phyloP scores from a whole-genome alignment of 2,797 vertebrate genomes.

The Centroberyx gerrardi region DNA sequence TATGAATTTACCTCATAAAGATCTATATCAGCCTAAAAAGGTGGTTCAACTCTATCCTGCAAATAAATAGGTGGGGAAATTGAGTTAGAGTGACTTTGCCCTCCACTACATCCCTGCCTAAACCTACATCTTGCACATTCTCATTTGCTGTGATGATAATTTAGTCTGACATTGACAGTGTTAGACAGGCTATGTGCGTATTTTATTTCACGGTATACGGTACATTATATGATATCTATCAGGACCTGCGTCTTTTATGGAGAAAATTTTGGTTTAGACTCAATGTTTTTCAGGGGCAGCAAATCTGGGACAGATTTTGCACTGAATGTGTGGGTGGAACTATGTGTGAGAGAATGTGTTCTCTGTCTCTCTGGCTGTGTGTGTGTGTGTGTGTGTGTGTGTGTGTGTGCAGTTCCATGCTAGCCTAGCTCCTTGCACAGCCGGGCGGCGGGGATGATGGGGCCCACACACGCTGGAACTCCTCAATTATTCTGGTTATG shows the following conservation, averaged over 20 bases:
- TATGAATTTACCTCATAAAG: too few species aligned
- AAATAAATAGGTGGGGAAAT: conserved; percentile 1
- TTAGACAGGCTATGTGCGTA: conserved; percentile 22
- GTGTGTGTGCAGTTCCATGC: conserved; percentile 46
- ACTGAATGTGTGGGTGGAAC: conserved; percentile 65
- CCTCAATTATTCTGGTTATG: conserved; percentile 88
- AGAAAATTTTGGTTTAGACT: conserved; percentile 45
- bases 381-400: conserved; percentile 11
- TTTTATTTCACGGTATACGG: conserved; percentile 46
- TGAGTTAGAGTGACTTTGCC: neutral
- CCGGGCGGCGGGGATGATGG: conserved; percentile 70
- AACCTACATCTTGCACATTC: conserved; percentile 32
- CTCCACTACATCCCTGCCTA: conserved; percentile 10
- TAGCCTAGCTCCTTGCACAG: conserved; percentile 46
- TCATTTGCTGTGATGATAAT: conserved; percentile 31
- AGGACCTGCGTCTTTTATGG: conserved; percentile 41
- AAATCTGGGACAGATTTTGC: conserved; percentile 72
- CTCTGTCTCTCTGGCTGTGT: conserved; percentile 30
- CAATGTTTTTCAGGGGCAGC: conserved; percentile 40
- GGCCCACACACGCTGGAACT: conserved; percentile 77
- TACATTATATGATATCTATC: conserved; percentile 39
- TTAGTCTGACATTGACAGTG: conserved; percentile 56
- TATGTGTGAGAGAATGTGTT: conserved; percentile 62
- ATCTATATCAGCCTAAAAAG: too few species aligned
- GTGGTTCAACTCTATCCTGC: neutral